phyloP scores from a whole-genome alignment of 2,113 vertebrate species.

The Sylvietta virens region DNA sequence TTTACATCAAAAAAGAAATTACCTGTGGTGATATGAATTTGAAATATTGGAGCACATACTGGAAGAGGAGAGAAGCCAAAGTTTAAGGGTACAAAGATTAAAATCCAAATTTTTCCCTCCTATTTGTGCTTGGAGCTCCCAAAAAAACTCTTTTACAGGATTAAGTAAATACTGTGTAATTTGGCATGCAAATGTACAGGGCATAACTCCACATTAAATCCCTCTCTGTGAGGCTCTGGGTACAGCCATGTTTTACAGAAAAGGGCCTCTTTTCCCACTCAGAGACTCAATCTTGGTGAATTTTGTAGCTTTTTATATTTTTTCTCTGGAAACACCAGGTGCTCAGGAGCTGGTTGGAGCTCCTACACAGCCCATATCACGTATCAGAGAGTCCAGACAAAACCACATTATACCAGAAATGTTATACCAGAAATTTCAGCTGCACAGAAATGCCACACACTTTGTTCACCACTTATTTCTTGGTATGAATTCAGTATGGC shows the following conservation, averaged over 20 bases:
- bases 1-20: background rate
- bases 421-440: background rate
- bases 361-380: background rate
- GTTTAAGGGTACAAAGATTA: background rate
- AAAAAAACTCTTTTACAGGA: background rate
- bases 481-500: background rate
- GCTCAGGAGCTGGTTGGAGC: accelerated
- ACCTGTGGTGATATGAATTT: background rate
- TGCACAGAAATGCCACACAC: accelerated
- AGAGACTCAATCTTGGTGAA: background rate
- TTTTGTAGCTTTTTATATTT: background rate
- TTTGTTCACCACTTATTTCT: background rate
- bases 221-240: background rate
- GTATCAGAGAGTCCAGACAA: background rate
- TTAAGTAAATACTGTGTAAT: background rate
- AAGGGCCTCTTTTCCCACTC: background rate
- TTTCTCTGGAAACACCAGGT: background rate
- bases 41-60: background rate
- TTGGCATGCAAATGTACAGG: background rate
- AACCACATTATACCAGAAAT: background rate
- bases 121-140: background rate
- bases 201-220: background rate
- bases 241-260: background rate
- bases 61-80: background rate
- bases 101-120: background rate